Evolutionary conservation across 2,888 invertebrate species (phyloP), one percentile per base, ranked within the genome.

Genomic region (Cenopis cana): DNA sequence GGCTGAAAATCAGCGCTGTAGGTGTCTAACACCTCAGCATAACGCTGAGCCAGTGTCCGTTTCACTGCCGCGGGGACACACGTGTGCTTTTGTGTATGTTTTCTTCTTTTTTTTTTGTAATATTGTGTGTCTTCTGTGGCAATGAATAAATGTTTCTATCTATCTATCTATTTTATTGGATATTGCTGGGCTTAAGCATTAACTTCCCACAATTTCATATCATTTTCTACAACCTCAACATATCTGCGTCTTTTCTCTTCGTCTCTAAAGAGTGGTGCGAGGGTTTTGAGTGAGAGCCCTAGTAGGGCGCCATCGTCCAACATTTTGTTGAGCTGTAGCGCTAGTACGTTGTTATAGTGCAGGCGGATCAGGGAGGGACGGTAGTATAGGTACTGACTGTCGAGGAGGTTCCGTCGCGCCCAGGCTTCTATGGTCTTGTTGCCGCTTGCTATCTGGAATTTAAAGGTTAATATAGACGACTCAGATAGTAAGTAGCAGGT

Each of bases 221-320:
- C 97, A 87, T 98, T 98, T 84, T 97, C 97, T 65, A 98, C 94
- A n/a, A 97, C 95, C 88, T 98, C 97, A 46, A 96, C 95, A 85
- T 96, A 98, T 95, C 96, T 97, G 68, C 95, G 94, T 60, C 95
- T 94, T 84, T 96, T 96, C 5, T 89, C 86, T 3, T 93, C 93
- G 74, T 97, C 96, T 75, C 95, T 95, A 84, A 98, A 97, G 2
- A 96, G 94, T 0, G 97, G 96, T 72, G 95, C 95, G 18, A 98
- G 85, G 0, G 97, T 96, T 79, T 96, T 96, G 65, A 98, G 88
- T 68, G 96, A 95, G 38, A 98, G 87, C 78, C 97, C 96, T 41
- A 98, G 87, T 55, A 98, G 93, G 0, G 98, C 97, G 77, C 97
- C 97, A 83, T 97, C 96, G 72, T 95, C 96, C 38, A 98, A 89